Base-by-base conservation (phyloP, 2,888 invertebrate species). In the Liopterus haemorrhoidalis region DNA sequence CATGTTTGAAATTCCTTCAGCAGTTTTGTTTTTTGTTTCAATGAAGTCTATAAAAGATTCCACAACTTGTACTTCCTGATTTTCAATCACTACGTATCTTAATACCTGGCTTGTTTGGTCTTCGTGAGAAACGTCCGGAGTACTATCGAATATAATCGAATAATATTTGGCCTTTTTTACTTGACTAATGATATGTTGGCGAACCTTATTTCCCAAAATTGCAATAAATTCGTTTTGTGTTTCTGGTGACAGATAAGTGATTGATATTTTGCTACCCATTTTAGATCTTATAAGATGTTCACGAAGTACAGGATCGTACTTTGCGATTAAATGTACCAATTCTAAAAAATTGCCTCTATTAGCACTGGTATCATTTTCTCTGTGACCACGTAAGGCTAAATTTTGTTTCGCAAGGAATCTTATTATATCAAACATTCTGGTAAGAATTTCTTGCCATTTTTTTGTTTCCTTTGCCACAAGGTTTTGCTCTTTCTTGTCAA, bases 11-110 rank as follows among this genome's bases (percentile, higher is more conserved):
- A 54, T 53, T 22, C 40, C 49, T 38, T 52, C 54, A 20, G 55
- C 55, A 52, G 53, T 56, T 56, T 53, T 53, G 37, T 39, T 32
- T 54, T 57, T 54, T 16, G 51, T 49, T 56, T 51, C 53, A 21
- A 52, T 39, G 19, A 53, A 55, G 39, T 55, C 54, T 27, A 54
- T 51, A 54, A 56, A 56, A 25, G 50, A 53, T 53, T 52, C 52
- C 32, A 41, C 54, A 35, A 53, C 51, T 44, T 33, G 16, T 27
- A 53, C 52, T 43, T 55, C 50, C 5, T 40, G 16, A 21, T 28
- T 31, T 27, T 52, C 52, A 49, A 55, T 54, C 28, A 49, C 21
- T 35, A 54, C 52, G 31, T 53, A 54, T 48, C 54, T 30, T 20
- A 56, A 27, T 33, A 54, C 43, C n/a, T n/a, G n/a, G n/a, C n/a